Percentiles rank a stretch among this genome's conserved stretches.
Evolutionary conservation across 2,113 vertebrate species (phyloP).

Genomic region (Odobenus rosmarus): DNA sequence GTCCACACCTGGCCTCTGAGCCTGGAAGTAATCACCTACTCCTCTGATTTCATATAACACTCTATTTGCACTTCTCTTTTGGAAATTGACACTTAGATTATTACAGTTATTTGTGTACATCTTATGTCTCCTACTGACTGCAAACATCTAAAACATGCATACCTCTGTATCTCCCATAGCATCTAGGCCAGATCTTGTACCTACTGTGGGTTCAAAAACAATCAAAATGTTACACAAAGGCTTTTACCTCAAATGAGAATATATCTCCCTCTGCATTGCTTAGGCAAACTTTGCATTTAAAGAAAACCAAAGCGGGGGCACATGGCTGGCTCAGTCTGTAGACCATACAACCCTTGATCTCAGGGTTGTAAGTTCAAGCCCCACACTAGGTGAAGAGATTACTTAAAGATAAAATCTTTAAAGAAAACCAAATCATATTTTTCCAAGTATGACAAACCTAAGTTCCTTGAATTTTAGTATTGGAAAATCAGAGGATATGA

Average conservation of each 20-base stretch:
- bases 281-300: neutral
- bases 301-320: slow-evolving; percentile 4
- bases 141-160: neutral
- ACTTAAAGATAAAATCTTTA: neutral
- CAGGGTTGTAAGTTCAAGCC: neutral
- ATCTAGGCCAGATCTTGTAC: neutral
- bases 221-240: neutral
- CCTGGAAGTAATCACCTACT: neutral
- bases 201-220: neutral
- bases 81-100: neutral
- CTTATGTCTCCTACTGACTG: neutral
- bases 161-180: neutral
- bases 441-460: neutral
- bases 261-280: neutral
- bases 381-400: neutral
- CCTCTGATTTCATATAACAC: neutral
- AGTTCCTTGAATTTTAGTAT: neutral
- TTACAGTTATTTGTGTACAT: neutral
- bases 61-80: neutral
- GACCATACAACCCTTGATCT: neutral
- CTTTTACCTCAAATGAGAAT: neutral
- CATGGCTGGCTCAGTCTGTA: neutral
- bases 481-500: neutral
- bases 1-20: neutral
- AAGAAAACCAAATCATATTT: slow-evolving; percentile 33